Percentiles rank a stretch among this genome's conserved stretches.
phyloP scores from a whole-genome alignment of 2,113 vertebrate genomes.

The Bathybates hornii region DNA sequence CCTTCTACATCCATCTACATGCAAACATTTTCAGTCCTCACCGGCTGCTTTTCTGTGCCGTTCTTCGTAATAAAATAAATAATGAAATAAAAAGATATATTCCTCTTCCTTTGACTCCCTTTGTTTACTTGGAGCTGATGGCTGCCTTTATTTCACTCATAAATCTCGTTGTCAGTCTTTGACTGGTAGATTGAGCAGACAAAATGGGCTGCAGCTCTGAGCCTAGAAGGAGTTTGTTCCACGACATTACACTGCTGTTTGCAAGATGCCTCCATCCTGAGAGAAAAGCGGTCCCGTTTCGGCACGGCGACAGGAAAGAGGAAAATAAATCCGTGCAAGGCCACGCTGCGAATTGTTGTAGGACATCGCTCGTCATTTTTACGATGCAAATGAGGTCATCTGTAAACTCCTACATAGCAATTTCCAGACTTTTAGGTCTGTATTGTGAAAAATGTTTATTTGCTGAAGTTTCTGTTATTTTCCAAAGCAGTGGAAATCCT shows the following conservation, averaged over 20 bases:
- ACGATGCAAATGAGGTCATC: not conserved
- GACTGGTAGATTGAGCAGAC: conserved; percentile 62
- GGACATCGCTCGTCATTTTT: not conserved
- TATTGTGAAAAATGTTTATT: not conserved
- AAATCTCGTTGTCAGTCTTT: conserved; percentile 54
- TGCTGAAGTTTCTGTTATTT: not conserved
- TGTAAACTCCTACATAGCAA: not conserved
- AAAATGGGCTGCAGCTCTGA: conserved; percentile 40
- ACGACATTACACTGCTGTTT: conserved; percentile 63
- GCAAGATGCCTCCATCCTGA: conserved; percentile 32
- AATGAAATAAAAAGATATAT: conserved; percentile 29
- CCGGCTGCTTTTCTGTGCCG: not conserved
- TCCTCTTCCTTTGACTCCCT: conserved; percentile 20
- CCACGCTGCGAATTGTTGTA: not conserved
- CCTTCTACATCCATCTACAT: not conserved
- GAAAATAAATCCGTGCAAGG: not conserved
- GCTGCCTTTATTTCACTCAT: conserved; percentile 57
- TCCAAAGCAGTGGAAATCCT: not conserved
- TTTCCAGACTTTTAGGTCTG: not conserved
- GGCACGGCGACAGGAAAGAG: not conserved
- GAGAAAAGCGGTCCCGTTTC: conserved; percentile 22
- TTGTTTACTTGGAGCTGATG: conserved; percentile 46
- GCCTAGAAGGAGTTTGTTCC: conserved; percentile 66
- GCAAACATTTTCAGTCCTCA: not conserved
- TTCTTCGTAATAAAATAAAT: not conserved